Conservation (phyloP, 2,113 vertebrate genomes). For the Prunella fulvescens region DNA sequence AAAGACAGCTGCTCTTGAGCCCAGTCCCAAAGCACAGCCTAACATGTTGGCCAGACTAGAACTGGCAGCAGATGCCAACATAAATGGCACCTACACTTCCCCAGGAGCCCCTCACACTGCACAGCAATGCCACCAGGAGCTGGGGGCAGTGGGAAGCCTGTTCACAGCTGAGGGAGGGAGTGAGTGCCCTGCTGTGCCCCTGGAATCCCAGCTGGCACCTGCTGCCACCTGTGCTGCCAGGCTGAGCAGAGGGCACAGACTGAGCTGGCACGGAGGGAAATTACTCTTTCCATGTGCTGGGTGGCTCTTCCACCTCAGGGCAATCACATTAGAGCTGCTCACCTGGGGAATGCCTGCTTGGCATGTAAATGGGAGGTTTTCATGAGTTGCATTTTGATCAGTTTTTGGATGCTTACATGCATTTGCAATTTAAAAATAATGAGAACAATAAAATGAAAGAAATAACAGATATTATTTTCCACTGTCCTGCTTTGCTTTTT, state of each 20-base stretch:
- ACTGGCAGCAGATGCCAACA: neutral
- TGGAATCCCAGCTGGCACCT: neutral
- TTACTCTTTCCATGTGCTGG: neutral
- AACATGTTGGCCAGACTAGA: neutral
- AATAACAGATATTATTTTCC: neutral
- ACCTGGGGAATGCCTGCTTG: neutral
- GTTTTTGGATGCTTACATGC: neutral
- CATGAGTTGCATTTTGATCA: neutral
- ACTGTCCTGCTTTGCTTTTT: neutral
- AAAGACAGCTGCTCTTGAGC: neutral
- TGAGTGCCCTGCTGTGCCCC: neutral
- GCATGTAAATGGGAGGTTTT: neutral
- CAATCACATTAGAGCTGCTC: neutral
- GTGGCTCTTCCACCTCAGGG: neutral
- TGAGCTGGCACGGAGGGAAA: neutral
- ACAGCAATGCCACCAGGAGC: neutral
- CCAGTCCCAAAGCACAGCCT: neutral
- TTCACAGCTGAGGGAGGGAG: accelerated
- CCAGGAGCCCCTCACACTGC: neutral
- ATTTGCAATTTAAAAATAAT: neutral
- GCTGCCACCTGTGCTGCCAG: neutral
- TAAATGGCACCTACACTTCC: neutral
- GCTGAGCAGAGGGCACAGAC: neutral
- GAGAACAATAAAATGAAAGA: neutral
- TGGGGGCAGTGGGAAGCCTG: no score